phyloP scores from a whole-genome alignment of 2,113 vertebrate species.

The Danio rerio region DNA sequence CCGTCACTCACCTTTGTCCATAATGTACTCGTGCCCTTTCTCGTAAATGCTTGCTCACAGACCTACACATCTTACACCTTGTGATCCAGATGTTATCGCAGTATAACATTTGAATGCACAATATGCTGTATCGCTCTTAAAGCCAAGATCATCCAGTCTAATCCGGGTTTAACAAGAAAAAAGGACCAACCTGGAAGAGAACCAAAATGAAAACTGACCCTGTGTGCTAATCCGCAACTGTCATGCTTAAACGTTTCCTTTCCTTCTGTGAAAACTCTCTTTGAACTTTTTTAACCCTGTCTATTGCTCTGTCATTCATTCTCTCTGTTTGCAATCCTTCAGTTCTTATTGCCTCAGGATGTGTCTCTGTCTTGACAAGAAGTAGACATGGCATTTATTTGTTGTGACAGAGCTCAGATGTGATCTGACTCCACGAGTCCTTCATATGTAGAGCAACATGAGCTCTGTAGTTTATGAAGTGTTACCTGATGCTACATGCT shows the following conservation, averaged over 20 bases:
- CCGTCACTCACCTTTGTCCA: background rate
- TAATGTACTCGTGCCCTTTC: constrained; percentile 6
- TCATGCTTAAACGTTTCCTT: constrained; percentile 2
- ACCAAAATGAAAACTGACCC: constrained; percentile 14
- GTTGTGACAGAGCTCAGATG: constrained; percentile 7
- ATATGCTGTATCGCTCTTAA: background rate
- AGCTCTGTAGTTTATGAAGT: background rate
- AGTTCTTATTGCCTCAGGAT: background rate
- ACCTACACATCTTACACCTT: background rate
- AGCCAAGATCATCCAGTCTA: constrained; percentile 10
- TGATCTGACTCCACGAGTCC: background rate
- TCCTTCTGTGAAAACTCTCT: constrained; percentile 9
- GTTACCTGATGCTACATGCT: background rate
- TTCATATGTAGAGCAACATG: background rate
- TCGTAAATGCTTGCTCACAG: background rate
- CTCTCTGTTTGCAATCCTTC: constrained; percentile 3
- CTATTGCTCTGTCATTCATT: background rate
- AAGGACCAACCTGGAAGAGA: constrained; percentile 1
- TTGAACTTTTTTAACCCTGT: background rate
- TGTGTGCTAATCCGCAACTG: background rate
- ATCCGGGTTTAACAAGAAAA: background rate
- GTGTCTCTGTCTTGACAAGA: constrained; percentile 1
- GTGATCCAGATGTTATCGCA: constrained; percentile 2
- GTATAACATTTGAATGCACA: constrained; percentile 5
- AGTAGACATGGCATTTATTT: background rate